Percentiles rank a stretch among this genome's conserved stretches.
phyloP scores from a whole-genome alignment of 2,797 vertebrate species.

The Mormyrus hasselquistii region DNA sequence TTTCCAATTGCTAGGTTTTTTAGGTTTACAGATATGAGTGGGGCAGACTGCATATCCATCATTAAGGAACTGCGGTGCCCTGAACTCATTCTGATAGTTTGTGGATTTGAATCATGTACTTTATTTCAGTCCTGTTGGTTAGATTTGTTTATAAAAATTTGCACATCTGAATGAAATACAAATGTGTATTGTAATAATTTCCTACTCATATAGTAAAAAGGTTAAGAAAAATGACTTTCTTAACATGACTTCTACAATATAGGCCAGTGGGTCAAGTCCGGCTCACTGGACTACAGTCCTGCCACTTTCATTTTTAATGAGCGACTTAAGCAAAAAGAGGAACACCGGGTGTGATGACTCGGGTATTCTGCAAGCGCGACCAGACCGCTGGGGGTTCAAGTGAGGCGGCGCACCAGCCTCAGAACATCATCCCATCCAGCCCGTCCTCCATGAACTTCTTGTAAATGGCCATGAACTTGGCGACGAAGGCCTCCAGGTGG shows the following conservation, averaged over 20 bases:
- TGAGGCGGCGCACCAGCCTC: constrained; percentile 29
- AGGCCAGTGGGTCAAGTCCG: not conserved
- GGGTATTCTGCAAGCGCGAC: not conserved
- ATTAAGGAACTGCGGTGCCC: not conserved
- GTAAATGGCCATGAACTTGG: constrained; percentile 96
- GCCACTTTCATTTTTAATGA: not conserved
- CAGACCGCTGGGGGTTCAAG: not conserved
- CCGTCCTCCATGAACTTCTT: constrained; percentile 99
- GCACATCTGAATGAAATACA: not conserved
- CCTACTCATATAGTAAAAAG: not conserved
- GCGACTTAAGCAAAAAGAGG: not conserved
- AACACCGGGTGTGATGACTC: not conserved
- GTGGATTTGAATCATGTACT: not conserved
- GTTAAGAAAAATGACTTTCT: not conserved
- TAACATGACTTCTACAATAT: not conserved
- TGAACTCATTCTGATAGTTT: not conserved
- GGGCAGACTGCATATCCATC: not conserved
- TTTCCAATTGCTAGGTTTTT: not conserved
- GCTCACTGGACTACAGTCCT: not conserved
- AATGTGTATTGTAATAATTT: not conserved
- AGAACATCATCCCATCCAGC: constrained; percentile 89
- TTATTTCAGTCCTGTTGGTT: not conserved
- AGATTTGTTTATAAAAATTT: not conserved
- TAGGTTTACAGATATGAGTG: not conserved
- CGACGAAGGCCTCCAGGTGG: constrained; percentile 93